phyloP scores from a whole-genome alignment of 2,888 invertebrate species.

The Callinectes sapidus region DNA sequence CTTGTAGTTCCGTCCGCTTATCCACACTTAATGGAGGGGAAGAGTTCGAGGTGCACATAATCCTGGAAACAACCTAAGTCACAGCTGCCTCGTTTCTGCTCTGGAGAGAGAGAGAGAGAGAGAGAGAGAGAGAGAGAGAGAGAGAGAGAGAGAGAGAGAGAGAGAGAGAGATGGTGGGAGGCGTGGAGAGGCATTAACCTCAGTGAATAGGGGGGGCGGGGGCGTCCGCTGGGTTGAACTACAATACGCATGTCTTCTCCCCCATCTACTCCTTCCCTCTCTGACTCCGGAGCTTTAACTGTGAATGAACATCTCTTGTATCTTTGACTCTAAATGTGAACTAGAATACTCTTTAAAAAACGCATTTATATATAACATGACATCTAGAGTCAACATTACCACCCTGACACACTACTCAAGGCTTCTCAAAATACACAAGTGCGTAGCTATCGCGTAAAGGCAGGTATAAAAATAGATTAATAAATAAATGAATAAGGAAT shows the following conservation, averaged over 20 bases:
- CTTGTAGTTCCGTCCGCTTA: not conserved
- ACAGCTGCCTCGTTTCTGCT: not conserved
- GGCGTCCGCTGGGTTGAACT: not conserved
- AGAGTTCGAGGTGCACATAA: not conserved
- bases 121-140: constrained; percentile 20
- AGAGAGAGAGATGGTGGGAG: not conserved
- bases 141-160: not conserved
- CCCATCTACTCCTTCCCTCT: not conserved
- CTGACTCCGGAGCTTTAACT: not conserved
- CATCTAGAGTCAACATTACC: too few relatives aligned
- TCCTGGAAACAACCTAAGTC: not conserved
- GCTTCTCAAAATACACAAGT: too few relatives aligned
- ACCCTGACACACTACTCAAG: too few relatives aligned
- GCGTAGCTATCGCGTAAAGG: not conserved
- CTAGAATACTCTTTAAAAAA: not conserved
- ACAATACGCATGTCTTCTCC: not conserved
- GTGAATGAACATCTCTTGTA: not conserved
- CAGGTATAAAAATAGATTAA: not conserved
- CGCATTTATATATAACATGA: too few relatives aligned
- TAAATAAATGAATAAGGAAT: not conserved
- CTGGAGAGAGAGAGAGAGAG: not conserved
- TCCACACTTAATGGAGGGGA: not conserved
- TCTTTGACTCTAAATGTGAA: not conserved
- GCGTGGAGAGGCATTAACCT: not conserved
- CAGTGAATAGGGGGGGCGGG: not conserved